Evolutionary conservation across 1,140 invertebrate species (phyloP), one percentile per base, ranked within the genome.

Genomic region (Caenorhabditis brenneri): DNA sequence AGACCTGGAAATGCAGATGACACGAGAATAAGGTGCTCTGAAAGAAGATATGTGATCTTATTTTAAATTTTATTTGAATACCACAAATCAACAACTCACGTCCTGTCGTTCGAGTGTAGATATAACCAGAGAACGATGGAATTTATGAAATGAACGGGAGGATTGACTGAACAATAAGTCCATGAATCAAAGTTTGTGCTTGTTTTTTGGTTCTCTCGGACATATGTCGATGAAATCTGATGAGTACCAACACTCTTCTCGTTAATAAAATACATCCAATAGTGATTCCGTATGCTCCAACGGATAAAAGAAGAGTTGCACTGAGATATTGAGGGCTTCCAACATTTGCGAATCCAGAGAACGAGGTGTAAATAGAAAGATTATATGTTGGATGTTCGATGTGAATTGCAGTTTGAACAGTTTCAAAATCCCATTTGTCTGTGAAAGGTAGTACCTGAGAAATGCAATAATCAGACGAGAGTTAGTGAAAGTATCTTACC

Each of bases 161-260:
- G 36, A 74, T 46, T 12, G 65, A 74, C 33, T 74, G 65, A 42
- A 74, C 65, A 46, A 74, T 74, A 0, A 74, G 36, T 5, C 65
- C 65, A 74, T 74, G 65, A 24, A 74, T 74, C n/a, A 74, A n/a
- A 42, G 65, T 74, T 15, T 74, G 65, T 74, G 65, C 65, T 24
- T 74, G 65, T 42, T 74, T 74, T 42, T 74, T 74, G 27, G 65
- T 74, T 42, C 65, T 74, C 0, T 74, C 65, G 19, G 65, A 74
- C 65, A 74, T 74, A 24, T 74, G 65, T 22, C 65, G 42, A 31
- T 74, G 65, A 74, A 42, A 74, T 1, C 65, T 33, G 46, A 74
- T 74, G 6, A 74, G 36, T 16, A 39, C n/a, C 0, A 74, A n/a
- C 42, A 74, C 65, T 42, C 33, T 39, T 42, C 65, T 31, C 10